Base-by-base conservation (phyloP, 1,140 invertebrate genomes). In the Copidosoma floridanum region DNA sequence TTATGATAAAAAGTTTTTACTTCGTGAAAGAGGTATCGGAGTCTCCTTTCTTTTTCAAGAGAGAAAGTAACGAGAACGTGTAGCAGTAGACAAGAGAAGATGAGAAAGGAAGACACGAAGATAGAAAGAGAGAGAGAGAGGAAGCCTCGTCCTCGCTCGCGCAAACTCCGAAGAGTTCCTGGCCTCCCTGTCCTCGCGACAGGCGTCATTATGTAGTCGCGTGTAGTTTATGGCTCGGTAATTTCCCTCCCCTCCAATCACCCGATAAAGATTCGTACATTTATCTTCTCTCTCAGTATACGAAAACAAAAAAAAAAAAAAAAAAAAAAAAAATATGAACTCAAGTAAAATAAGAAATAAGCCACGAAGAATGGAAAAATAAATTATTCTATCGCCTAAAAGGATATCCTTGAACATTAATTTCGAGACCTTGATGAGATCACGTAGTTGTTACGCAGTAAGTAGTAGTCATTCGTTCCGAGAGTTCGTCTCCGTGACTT, bases 81-180 rank as follows among this genome's bases (percentile, higher is more conserved):
- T n/a, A n/a, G n/a, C n/a, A n/a, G n/a, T 6, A 44, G 27, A 38
- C 18, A 47, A 38, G 14, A 35, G n/a, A 32, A n/a, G n/a, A n/a
- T n/a, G n/a, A n/a, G 18, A 37, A 43, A 66, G 29, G 37, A 35
- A 56, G 43, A 37, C 48, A 53, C 40, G 50, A n/a, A n/a, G n/a
- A n/a, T n/a, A n/a, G n/a, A n/a, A n/a, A n/a, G n/a, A n/a, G n/a
- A n/a, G n/a, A n/a, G n/a, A n/a, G n/a, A n/a, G n/a, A n/a, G n/a
- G n/a, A 54, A 64, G 64, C 56, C 65, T 65, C 65, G 68, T 72
- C 68, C 71, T 72, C 70, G 63, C 72, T 69, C 68, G 70, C 66
- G 60, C 50, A 68, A 64, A 70, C 64, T 63, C 68, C 62, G 66
- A 69, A 74, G 63, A 75, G 71, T 75, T 75, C 72, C 72, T 75